These are phyloP conservation scores for Pseudomyrmex cubaensis DNA, from an alignment of 1,140 invertebrate genomes.

Conservation along the genomic window DNA sequence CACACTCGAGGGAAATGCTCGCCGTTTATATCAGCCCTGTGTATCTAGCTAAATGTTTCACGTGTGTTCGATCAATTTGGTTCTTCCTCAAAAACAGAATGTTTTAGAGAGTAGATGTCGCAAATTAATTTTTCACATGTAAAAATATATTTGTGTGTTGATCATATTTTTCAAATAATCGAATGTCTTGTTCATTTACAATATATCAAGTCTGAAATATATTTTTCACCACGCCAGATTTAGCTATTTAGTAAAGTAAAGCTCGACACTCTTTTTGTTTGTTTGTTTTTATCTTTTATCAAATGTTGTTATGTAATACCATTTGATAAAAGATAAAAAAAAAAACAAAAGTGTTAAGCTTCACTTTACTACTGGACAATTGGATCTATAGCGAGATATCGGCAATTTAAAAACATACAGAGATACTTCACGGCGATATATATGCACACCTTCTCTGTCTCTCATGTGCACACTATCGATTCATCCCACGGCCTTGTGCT, in stretches of 20 bases:
- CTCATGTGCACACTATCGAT: constrained; percentile 54
- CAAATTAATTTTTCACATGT: too few species aligned
- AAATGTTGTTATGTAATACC: too few species aligned
- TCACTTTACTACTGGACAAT: constrained; percentile 38
- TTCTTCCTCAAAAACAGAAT: background rate
- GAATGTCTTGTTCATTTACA: background rate
- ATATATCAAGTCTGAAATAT: background rate
- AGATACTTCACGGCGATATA: constrained; percentile 10
- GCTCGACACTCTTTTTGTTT: too few species aligned
- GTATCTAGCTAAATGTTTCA: background rate
- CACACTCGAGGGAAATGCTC: background rate
- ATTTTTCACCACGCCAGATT: too few species aligned
- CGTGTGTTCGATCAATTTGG: constrained; percentile 9
- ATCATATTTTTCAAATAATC: constrained; percentile 9
- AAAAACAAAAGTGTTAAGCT: constrained; percentile 26
- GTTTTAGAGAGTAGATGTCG: background rate
- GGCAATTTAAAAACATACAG: constrained; percentile 48
- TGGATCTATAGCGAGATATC: constrained; percentile 45
- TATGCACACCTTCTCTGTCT: constrained; percentile 35
- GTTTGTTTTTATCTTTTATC: too few species aligned
- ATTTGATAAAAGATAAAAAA: background rate
- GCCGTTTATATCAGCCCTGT: too few species aligned
- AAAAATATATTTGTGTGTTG: background rate
- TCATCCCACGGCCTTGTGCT: constrained; percentile 54
- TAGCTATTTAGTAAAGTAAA: too few species aligned